Conservation (phyloP, 2,888 invertebrate genomes). For the Candidula unifasciata region DNA sequence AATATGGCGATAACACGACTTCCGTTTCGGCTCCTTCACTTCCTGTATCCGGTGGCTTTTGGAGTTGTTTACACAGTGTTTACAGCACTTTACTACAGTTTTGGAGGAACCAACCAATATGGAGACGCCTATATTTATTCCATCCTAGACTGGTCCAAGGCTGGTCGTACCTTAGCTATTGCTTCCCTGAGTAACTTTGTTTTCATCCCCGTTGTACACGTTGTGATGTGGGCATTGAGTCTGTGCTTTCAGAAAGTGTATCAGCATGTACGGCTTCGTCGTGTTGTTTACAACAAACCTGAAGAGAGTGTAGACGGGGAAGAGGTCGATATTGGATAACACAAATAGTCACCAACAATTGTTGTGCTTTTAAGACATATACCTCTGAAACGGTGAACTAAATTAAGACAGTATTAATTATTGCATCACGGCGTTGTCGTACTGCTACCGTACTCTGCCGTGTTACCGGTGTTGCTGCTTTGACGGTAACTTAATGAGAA, state of each 20-base stretch:
- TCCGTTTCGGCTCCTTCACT: constrained; percentile 83
- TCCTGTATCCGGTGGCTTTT: constrained; percentile 67
- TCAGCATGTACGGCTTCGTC: background rate
- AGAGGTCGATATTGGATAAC: background rate
- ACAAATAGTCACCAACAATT: background rate
- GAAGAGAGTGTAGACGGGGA: background rate
- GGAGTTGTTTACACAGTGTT: constrained; percentile 80
- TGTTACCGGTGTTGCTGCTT: no score
- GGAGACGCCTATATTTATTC: constrained; percentile 85
- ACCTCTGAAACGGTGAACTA: no score
- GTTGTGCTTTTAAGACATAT: background rate
- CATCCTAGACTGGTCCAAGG: constrained; percentile 82
- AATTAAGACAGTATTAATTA: no score
- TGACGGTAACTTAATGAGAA: no score
- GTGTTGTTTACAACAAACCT: constrained; percentile 21
- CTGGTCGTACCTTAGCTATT: constrained; percentile 56
- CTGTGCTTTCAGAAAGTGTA: constrained; percentile 22
- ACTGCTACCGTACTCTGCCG: no score
- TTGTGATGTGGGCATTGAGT: constrained; percentile 49
- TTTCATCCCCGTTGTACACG: constrained; percentile 59
- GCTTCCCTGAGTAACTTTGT: constrained; percentile 58
- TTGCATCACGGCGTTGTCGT: no score
- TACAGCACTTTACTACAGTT: constrained; percentile 84
- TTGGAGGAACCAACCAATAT: constrained; percentile 85
- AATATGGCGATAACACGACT: constrained; percentile 86